phyloP scores from a whole-genome alignment of 2,113 vertebrate genomes.

The Pluvianellus socialis region DNA sequence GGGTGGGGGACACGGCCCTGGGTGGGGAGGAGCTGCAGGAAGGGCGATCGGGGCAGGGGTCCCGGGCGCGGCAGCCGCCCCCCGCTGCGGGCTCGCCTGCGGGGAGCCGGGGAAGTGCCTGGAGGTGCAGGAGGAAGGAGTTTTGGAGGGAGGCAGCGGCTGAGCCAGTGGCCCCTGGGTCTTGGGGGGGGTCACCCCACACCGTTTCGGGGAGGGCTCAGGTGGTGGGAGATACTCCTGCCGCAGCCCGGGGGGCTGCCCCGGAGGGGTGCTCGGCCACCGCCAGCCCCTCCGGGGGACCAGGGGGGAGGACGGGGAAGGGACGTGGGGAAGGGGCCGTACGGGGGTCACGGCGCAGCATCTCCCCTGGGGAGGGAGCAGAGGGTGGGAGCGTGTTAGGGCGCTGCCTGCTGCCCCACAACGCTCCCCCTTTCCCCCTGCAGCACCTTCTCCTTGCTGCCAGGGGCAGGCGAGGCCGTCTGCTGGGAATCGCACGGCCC shows the following conservation, averaged over 20 bases:
- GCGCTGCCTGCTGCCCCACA: neutral
- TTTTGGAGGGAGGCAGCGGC: neutral
- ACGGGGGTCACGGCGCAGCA: neutral
- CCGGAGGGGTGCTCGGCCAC: neutral
- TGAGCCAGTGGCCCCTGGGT: neutral
- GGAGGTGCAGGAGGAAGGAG: neutral
- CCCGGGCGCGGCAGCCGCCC: no score
- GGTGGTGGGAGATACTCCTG: neutral
- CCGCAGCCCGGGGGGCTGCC: neutral
- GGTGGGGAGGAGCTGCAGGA: neutral
- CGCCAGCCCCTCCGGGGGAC: neutral
- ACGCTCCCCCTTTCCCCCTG: accelerated
- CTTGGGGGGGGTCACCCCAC: neutral
- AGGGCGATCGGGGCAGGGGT: neutral
- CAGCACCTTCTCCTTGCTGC: neutral
- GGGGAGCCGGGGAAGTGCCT: neutral
- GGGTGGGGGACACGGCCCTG: neutral
- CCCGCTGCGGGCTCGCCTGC: neutral
- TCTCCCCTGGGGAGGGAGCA: neutral
- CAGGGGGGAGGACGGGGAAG: neutral
- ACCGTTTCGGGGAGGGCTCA: neutral
- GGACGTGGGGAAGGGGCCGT: neutral
- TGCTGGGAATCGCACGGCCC: neutral
- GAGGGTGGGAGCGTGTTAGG: neutral
- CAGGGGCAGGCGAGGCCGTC: neutral